Evolutionary conservation across 2,797 vertebrate genomes (phyloP), one percentile per base, ranked within the genome.

Genomic region (Sorex maritimensis): DNA sequence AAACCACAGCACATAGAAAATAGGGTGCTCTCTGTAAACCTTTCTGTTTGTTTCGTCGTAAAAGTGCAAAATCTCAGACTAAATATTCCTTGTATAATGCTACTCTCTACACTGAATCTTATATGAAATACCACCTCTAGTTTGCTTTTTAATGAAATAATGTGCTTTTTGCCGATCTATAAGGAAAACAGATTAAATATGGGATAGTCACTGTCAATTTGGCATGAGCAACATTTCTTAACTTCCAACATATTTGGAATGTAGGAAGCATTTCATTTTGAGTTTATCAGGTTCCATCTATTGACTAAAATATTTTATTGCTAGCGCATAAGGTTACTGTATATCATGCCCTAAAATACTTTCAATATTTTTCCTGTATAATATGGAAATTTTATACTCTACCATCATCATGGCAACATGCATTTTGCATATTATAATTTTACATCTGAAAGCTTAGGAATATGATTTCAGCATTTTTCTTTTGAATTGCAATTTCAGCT

Each of bases 361-460:
- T 78, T 82, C 87, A 55, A 81, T 88, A 52, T 73, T 87, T 86
- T 92, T 72, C 23, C 41, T 92, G 11, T 69, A 77, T 88, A 79
- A 92, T 83, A 49, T 88, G 67, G 91, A 81, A 89, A 55, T 13
- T 85, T 72, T 75, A 86, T n/a, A 89, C 8, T 61, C 46, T 44
- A 19, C 46, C 46, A 90, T 84, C 46, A 84, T 61, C 10, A 5
- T 14, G 71, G 30, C 38, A 85, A 63, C 26, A 80, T n/a, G 23
- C 41, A 75, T 85, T 61, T 91, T 94, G 46, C 89, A 91, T 95
- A 88, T 88, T 94, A 96, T 91, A 92, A 71, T 74, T 89, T n/a
- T 68, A 67, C 46, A 69, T 44, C 28, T 55, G 63, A 94, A 90
- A 86, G 63, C 21, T 92, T 77, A 81, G 41, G 30, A 92, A 91